Percentiles rank a stretch among this genome's conserved stretches.
Conservation (phyloP, 2,888 invertebrate genomes). For the Sicus ferrugineus region DNA sequence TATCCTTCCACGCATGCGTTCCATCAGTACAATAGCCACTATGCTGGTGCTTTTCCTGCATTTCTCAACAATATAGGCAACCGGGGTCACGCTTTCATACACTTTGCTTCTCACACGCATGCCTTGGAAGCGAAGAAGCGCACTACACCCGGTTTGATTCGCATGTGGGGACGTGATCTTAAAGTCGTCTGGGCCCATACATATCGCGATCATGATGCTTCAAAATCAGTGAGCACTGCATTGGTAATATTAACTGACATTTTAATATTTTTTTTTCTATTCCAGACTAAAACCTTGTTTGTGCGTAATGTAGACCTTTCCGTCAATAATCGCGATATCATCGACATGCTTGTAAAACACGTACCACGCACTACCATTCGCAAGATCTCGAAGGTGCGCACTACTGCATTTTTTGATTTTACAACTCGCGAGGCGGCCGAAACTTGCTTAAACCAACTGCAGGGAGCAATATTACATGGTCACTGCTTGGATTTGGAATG, state of each 20-base stretch:
- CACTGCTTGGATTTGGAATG: slow-evolving; percentile 50
- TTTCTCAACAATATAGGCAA: too few species aligned
- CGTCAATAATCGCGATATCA: slow-evolving; percentile 49
- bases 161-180: slow-evolving; percentile 52
- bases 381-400: slow-evolving; percentile 52
- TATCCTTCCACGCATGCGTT: too few species aligned
- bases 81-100: slow-evolving; percentile 53
- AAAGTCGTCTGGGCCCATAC: slow-evolving; percentile 56
- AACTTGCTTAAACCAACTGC: slow-evolving; percentile 45
- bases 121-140: slow-evolving; percentile 54
- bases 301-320: slow-evolving; percentile 53
- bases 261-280: neutral
- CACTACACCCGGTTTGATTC: slow-evolving; percentile 49
- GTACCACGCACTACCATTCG: slow-evolving; percentile 48
- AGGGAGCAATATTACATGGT: slow-evolving; percentile 44
- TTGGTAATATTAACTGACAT: neutral
- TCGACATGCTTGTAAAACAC: slow-evolving; percentile 44
- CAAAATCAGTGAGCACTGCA: slow-evolving; percentile 43
- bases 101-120: slow-evolving; percentile 50
- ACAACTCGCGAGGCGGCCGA: slow-evolving; percentile 50
- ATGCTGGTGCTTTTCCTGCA: too few species aligned
- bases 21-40: too few species aligned
- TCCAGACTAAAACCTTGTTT: slow-evolving; percentile 52
- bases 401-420: slow-evolving; percentile 55
- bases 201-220: slow-evolving; percentile 43